Percentiles rank a stretch among this genome's conserved stretches.
These are phyloP conservation scores for Apotomis betuletana DNA, from an alignment of 2,888 invertebrate genomes.

Conservation along the genomic window DNA sequence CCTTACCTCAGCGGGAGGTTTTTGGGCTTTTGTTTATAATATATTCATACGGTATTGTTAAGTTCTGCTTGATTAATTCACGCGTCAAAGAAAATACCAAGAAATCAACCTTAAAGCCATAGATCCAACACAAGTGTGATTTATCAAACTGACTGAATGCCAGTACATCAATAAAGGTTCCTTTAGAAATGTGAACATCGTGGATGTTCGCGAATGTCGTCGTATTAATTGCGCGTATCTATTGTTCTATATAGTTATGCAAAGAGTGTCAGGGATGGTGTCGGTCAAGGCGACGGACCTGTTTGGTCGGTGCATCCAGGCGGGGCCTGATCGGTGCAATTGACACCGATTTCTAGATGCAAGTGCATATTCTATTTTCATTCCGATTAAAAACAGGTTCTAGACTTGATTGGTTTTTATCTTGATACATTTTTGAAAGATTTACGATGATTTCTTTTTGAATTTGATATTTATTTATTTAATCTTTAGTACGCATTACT, in stretches of 20 bases:
- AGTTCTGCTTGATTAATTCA: slow-evolving; percentile 32
- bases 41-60: slow-evolving; percentile 23
- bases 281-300: slow-evolving; percentile 73
- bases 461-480: too few relatives aligned
- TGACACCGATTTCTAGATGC: slow-evolving; percentile 37
- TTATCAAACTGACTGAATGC: slow-evolving; percentile 29
- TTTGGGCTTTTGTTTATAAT: slow-evolving; percentile 26
- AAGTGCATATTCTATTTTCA: not conserved
- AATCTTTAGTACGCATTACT: too few relatives aligned
- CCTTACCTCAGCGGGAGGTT: slow-evolving; percentile 1
- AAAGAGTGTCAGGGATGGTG: slow-evolving; percentile 73
- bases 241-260: slow-evolving; percentile 46
- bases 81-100: slow-evolving; percentile 12
- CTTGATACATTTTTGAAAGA: too few relatives aligned
- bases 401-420: too few relatives aligned
- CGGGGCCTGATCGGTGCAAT: slow-evolving; percentile 24
- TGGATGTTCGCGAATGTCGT: slow-evolving; percentile 35
- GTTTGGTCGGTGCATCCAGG: slow-evolving; percentile 42
- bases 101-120: slow-evolving; percentile 30
- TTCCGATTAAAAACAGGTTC: not conserved
- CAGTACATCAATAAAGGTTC: slow-evolving; percentile 26
- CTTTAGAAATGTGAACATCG: slow-evolving; percentile 37
- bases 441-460: not conserved
- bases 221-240: slow-evolving; percentile 30
- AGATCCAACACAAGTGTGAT: slow-evolving; percentile 13